These are phyloP conservation scores for Phodopus roborovskii DNA, from an alignment of 2,113 vertebrate species.

Conservation along the genomic window DNA sequence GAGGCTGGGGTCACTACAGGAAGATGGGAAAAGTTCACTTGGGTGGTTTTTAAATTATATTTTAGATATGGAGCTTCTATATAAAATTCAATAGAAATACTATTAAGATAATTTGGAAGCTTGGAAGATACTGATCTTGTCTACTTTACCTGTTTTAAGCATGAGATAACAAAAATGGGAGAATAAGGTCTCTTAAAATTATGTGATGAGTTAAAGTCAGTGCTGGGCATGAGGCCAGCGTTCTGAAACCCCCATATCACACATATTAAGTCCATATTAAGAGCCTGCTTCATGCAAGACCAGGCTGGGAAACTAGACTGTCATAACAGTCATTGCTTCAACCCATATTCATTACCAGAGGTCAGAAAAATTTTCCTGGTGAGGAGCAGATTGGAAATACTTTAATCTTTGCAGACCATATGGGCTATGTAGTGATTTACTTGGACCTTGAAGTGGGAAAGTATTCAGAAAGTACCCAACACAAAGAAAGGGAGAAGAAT, in stretches of 20 bases:
- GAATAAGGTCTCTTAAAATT: not conserved
- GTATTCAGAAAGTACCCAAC: not conserved
- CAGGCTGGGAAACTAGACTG: not conserved
- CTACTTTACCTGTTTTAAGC: conserved; percentile 6
- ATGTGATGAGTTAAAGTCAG: not conserved
- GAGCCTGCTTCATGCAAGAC: not conserved
- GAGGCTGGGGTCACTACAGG: too few species aligned
- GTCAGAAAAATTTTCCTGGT: not conserved
- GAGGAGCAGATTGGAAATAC: conserved; percentile 31
- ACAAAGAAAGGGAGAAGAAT: not conserved
- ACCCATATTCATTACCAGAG: not conserved
- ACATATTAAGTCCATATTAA: not conserved
- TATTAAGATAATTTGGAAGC: conserved; percentile 5
- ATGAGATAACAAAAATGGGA: not conserved
- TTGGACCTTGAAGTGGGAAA: not conserved
- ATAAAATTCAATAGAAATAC: not conserved
- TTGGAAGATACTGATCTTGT: not conserved
- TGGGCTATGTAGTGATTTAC: not conserved
- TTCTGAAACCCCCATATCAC: not conserved
- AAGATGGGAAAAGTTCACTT: not conserved
- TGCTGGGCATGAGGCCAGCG: not conserved
- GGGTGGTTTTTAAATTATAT: not conserved
- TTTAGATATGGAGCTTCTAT: not conserved
- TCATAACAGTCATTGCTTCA: not conserved
- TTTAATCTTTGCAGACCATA: not conserved